Conservation (phyloP, 2,113 vertebrate species). For the Anoplopoma fimbria region DNA sequence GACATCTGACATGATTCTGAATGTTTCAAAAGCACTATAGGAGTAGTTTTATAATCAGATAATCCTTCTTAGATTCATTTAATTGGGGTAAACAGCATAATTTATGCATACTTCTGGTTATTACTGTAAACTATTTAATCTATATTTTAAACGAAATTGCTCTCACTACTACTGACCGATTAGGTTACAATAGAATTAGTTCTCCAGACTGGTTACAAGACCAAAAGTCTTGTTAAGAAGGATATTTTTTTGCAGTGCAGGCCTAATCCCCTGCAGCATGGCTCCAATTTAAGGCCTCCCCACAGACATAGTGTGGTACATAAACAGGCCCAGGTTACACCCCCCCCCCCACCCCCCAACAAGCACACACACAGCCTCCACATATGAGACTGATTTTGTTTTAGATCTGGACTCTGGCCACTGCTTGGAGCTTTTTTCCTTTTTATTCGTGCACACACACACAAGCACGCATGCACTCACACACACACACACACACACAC, state of each 20-base stretch:
- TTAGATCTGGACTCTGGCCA: conserved; percentile 77
- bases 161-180: conserved; percentile 4
- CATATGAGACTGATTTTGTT: conserved; percentile 83
- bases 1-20: background rate
- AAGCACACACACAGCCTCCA: conserved; percentile 43
- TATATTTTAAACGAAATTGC: background rate
- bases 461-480: too few relatives aligned
- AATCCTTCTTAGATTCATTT: background rate
- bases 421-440: conserved; percentile 63
- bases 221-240: conserved; percentile 26
- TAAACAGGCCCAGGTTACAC: conserved; percentile 76
- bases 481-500: background rate
- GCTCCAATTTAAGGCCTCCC: conserved; percentile 88
- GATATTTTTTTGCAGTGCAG: conserved; percentile 48
- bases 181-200: conserved; percentile 37
- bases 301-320: conserved; percentile 74
- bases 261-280: conserved; percentile 90
- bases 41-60: background rate
- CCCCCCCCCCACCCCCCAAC: conserved; percentile 40
- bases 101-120: background rate
- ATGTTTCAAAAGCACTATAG: background rate
- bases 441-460: conserved; percentile 12
- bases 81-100: background rate
- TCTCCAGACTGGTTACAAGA: conserved; percentile 32
- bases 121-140: conserved; percentile 4